Evolutionary conservation across 1,140 invertebrate genomes (phyloP).

Genomic region (Drosophila bifasciata): DNA sequence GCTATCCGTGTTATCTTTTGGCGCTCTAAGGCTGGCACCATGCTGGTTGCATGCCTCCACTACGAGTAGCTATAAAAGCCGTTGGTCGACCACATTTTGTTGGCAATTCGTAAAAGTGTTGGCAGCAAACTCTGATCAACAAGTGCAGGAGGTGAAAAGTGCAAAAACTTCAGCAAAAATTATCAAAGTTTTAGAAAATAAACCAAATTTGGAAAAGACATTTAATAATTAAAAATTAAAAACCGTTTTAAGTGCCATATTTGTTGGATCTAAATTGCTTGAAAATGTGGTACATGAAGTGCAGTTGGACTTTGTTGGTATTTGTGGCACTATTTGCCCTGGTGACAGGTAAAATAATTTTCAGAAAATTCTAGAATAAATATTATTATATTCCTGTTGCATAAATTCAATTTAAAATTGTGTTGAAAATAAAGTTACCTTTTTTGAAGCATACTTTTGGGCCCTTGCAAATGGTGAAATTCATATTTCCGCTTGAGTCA

Average conservation of each 20-base stretch:
- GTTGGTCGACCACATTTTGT: constrained; percentile 60
- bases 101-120: constrained; percentile 70
- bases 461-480: constrained; percentile 24
- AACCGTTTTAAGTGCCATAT: constrained; percentile 23
- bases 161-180: constrained; percentile 34
- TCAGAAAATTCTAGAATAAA: background rate
- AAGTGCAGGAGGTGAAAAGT: constrained; percentile 22
- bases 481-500: constrained; percentile 29
- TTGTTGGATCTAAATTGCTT: constrained; percentile 2
- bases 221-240: constrained; percentile 14
- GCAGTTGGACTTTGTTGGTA: constrained; percentile 67
- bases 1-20: constrained; percentile 58
- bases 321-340: constrained; percentile 59
- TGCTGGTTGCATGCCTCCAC: constrained; percentile 22
- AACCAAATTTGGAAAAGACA: constrained; percentile 36
- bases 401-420: background rate
- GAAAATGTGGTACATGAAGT: constrained; percentile 71
- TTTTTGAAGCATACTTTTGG: constrained; percentile 31
- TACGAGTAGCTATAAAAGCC: constrained; percentile 68
- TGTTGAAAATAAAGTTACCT: background rate
- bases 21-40: constrained; percentile 18
- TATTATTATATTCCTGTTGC: background rate
- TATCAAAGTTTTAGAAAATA: constrained; percentile 28
- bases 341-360: constrained; percentile 53
- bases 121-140: constrained; percentile 38